These are phyloP conservation scores for Zaprionus bogoriensis DNA, from an alignment of 2,888 invertebrate species.

Conservation along the genomic window DNA sequence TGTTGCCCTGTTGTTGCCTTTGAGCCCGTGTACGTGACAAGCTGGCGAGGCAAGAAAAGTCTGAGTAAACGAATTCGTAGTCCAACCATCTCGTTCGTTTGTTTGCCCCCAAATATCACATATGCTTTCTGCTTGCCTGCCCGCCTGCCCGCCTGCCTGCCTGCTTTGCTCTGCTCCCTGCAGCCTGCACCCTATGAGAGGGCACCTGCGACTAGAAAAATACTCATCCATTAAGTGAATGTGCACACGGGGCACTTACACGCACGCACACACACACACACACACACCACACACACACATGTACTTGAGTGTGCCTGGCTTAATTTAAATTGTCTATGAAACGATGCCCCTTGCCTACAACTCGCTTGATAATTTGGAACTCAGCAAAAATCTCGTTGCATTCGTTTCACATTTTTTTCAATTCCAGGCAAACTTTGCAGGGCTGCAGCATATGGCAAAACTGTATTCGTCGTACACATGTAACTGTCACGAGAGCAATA, in stretches of 20 bases:
- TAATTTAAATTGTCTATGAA: constrained; percentile 13
- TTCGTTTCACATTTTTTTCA: too few relatives aligned
- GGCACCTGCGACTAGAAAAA: constrained; percentile 19
- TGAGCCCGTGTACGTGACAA: constrained; percentile 55
- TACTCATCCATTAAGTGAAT: constrained; percentile 47
- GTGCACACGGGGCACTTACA: constrained; percentile 26
- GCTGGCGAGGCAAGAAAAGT: constrained; percentile 51
- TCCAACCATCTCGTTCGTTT: constrained; percentile 54
- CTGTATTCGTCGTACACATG: background rate
- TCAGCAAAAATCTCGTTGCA: constrained; percentile 12
- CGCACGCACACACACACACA: background rate
- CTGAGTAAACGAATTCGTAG: constrained; percentile 68
- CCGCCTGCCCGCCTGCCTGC: background rate
- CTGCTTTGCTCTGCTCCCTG: background rate
- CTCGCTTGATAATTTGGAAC: constrained; percentile 1
- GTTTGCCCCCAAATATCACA: constrained; percentile 11
- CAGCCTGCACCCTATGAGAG: background rate
- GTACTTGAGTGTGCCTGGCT: constrained; percentile 4
- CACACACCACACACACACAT: background rate
- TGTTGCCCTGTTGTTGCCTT: constrained; percentile 17
- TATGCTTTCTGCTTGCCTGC: constrained; percentile 23
- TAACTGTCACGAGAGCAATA: background rate
- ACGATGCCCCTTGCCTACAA: background rate
- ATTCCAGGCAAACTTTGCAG: background rate
- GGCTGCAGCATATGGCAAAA: too few relatives aligned